Conservation (phyloP, 2,888 invertebrate species). For the Actias luna region DNA sequence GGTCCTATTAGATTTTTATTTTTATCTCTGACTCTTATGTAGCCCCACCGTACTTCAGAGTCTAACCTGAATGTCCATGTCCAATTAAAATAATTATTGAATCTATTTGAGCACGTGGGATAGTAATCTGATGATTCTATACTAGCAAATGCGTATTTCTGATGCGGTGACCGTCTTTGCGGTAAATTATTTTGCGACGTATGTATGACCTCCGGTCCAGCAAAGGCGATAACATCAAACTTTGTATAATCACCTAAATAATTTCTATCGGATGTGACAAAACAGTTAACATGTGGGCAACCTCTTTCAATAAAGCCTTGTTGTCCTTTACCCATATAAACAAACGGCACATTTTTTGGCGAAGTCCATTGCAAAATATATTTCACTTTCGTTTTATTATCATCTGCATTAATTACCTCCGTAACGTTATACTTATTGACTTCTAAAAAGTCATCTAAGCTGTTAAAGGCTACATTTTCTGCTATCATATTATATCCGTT, state of each 20-base stretch:
- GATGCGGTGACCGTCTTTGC: slow-evolving; percentile 41
- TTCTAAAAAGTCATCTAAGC: background rate
- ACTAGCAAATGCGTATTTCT: slow-evolving; percentile 59
- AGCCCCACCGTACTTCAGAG: slow-evolving; percentile 61
- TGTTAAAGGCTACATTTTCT: background rate
- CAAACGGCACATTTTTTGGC: slow-evolving; percentile 39
- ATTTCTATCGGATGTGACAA: slow-evolving; percentile 45
- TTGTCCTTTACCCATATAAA: slow-evolving; percentile 40
- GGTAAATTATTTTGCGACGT: slow-evolving; percentile 34
- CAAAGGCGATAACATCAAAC: slow-evolving; percentile 58
- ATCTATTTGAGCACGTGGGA: slow-evolving; percentile 44
- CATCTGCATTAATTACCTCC: background rate
- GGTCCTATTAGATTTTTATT: slow-evolving; percentile 44
- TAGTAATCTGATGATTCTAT: slow-evolving; percentile 60
- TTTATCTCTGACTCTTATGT: slow-evolving; percentile 44
- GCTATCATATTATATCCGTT: slow-evolving; percentile 14
- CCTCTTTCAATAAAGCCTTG: slow-evolving; percentile 44
- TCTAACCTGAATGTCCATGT: slow-evolving; percentile 64
- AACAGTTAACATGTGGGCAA: slow-evolving; percentile 57
- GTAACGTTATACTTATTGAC: background rate
- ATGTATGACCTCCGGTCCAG: slow-evolving; percentile 46
- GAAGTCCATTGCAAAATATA: slow-evolving; percentile 53
- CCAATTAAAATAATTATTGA: slow-evolving; percentile 63
- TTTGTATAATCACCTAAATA: slow-evolving; percentile 41
- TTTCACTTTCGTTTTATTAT: slow-evolving; percentile 30